Evolutionary conservation across 2,113 vertebrate species (phyloP), one percentile per base, ranked within the genome.

Genomic region (Coptodon bakossiorum): DNA sequence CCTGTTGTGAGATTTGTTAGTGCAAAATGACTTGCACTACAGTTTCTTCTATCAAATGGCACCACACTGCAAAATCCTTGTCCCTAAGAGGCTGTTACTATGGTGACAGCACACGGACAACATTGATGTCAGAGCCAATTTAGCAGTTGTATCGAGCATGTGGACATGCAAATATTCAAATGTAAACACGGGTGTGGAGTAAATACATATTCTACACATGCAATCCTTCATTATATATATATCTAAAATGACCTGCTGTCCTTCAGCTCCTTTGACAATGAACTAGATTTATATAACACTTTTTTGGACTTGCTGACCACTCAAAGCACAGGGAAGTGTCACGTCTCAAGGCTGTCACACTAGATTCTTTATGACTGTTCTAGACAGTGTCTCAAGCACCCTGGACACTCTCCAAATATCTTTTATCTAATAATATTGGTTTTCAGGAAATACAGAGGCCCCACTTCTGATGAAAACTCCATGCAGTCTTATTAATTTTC

Each of bases 51-150:
- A 53, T 78, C 31, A 90, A 82, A 90, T 76, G 85, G 22, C 82
- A 86, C 50, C 13, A 88, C 71, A 29, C 68, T 78, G 68, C 85
- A 83, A 91, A 88, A 89, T 87, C 43, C 40, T 80, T 84, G 52
- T 93, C 79, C 71, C 53, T 63, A 71, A 87, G 78, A 90, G 87
- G 86, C 84, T 80, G 93, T 91, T 91, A 81, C 91, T 90, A 91
- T 91, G 90, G 92, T 59, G 81, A 94, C 86, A 89, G 63, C 11
- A 31, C 86, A 90, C n/a, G 63, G 78, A 82, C 82, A 88, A 79
- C 11, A 16, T 68, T 9, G 48, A 89, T 76, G 81, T 89, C 80
- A 88, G 54, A 34, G 22, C 3, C 91, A 89, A 54, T 81, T 90
- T 79, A 82, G 88, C 12, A 56, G 54, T 82, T 73, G 63, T 80